These are phyloP conservation scores for Dasyprocta punctata DNA, from an alignment of 2,113 vertebrate genomes.

Conservation along the genomic window DNA sequence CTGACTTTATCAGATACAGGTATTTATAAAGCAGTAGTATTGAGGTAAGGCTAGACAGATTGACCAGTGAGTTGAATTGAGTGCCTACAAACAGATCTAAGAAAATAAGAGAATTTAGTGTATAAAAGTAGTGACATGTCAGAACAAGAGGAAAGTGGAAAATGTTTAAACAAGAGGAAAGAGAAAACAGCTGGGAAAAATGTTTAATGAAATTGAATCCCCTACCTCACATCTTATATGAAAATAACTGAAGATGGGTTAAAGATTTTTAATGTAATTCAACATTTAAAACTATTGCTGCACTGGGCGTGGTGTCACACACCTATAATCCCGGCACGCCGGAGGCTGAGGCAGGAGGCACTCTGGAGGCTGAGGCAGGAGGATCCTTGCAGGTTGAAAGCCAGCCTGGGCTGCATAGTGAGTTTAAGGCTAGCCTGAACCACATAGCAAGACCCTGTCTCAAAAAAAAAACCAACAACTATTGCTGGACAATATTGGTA, in stretches of 20 bases:
- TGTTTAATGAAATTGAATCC: background rate
- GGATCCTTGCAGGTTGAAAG: too few species aligned
- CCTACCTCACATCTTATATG: background rate
- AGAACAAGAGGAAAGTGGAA: background rate
- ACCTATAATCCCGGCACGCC: too few species aligned
- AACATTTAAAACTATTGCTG: background rate
- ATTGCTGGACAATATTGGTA: background rate
- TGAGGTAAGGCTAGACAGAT: background rate
- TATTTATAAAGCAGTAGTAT: background rate
- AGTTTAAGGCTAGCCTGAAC: too few species aligned
- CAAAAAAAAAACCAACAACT: background rate
- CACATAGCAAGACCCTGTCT: too few species aligned
- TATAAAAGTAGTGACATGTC: background rate
- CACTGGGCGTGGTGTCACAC: too few species aligned
- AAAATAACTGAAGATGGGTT: background rate
- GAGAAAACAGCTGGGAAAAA: background rate
- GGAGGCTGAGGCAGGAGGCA: too few species aligned
- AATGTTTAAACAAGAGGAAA: background rate
- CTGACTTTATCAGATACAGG: background rate
- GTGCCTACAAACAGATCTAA: background rate
- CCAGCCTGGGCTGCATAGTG: too few species aligned
- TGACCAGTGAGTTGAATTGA: background rate
- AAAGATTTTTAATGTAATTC: slow-evolving; percentile 17
- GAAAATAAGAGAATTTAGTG: background rate
- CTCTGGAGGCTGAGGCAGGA: too few species aligned